Conservation (phyloP, 92 coral and sea anemone species). For the Pocillopora grandis region DNA sequence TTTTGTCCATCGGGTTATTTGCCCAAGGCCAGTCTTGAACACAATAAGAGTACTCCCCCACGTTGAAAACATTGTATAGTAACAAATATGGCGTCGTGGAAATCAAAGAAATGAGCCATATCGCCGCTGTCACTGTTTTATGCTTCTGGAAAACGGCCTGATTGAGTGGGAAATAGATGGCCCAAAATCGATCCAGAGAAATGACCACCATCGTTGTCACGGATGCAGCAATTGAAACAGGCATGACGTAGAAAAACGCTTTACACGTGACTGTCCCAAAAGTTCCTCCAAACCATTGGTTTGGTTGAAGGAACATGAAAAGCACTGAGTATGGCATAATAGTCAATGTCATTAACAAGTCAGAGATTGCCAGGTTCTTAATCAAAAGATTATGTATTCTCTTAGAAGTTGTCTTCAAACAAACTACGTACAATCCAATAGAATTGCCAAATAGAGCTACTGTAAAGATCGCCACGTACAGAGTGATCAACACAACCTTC, state of each 20-base stretch:
- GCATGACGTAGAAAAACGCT: constrained; percentile 26
- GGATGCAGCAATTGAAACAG: constrained; percentile 68
- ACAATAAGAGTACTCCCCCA: constrained; percentile 27
- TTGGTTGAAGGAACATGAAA: constrained; percentile 17
- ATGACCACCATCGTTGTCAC: constrained; percentile 53
- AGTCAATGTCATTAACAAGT: constrained; percentile 48
- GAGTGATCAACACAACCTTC: constrained; percentile 41
- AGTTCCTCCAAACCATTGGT: constrained; percentile 58
- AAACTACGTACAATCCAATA: constrained; percentile 64
- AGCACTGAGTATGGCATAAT: constrained; percentile 47
- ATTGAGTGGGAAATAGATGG: constrained; percentile 60
- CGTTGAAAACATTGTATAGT: constrained; percentile 27
- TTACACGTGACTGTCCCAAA: constrained; percentile 60
- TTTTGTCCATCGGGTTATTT: not conserved
- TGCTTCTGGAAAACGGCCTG: constrained; percentile 45
- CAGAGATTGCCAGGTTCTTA: constrained; percentile 72
- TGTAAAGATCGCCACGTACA: constrained; percentile 49
- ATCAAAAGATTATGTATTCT: constrained; percentile 52
- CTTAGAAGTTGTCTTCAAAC: constrained; percentile 39
- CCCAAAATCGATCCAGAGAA: constrained; percentile 66
- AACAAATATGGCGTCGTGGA: constrained; percentile 48
- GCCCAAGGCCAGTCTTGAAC: constrained; percentile 47
- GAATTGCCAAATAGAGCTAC: constrained; percentile 70
- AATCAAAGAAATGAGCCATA: constrained; percentile 53
- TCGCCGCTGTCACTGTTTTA: constrained; percentile 47